Percentiles rank a stretch among this genome's conserved stretches.
phyloP scores from a whole-genome alignment of 2,113 vertebrate species.

The Falco punctatus region DNA sequence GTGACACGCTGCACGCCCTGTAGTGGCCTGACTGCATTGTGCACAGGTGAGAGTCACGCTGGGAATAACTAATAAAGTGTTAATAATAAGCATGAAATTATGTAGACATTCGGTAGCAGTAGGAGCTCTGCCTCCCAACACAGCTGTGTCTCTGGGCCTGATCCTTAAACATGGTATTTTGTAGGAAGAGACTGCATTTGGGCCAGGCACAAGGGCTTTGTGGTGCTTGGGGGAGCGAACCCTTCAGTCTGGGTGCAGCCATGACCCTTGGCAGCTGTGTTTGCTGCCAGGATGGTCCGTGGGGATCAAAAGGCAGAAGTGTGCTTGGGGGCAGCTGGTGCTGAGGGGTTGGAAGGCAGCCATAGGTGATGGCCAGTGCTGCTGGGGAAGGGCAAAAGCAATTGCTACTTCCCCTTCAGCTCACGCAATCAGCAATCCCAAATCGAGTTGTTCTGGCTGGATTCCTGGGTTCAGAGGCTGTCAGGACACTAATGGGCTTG shows the following conservation, averaged over 20 bases:
- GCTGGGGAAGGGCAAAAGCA: neutral
- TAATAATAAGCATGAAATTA: neutral
- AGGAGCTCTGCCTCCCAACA: neutral
- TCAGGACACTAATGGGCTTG: too few species aligned
- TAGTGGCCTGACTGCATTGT: neutral
- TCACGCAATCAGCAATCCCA: neutral
- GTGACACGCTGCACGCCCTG: too few species aligned
- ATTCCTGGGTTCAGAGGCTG: neutral
- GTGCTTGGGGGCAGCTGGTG: neutral
- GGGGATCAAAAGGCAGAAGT: neutral
- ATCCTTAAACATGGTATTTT: fast-evolving
- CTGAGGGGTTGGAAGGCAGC: neutral
- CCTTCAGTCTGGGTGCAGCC: neutral
- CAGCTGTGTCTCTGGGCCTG: neutral
- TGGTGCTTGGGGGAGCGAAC: neutral
- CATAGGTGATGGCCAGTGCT: fast-evolving
- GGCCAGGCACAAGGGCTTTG: too few species aligned
- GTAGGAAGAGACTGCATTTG: neutral
- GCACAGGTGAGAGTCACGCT: neutral
- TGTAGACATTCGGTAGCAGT: neutral
- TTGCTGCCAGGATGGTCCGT: neutral
- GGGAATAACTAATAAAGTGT: neutral
- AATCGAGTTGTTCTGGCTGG: fast-evolving
- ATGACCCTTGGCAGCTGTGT: neutral
- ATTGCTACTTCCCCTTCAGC: neutral